phyloP scores from a whole-genome alignment of 2,888 invertebrate genomes.

The Heteromurus nitidus region DNA sequence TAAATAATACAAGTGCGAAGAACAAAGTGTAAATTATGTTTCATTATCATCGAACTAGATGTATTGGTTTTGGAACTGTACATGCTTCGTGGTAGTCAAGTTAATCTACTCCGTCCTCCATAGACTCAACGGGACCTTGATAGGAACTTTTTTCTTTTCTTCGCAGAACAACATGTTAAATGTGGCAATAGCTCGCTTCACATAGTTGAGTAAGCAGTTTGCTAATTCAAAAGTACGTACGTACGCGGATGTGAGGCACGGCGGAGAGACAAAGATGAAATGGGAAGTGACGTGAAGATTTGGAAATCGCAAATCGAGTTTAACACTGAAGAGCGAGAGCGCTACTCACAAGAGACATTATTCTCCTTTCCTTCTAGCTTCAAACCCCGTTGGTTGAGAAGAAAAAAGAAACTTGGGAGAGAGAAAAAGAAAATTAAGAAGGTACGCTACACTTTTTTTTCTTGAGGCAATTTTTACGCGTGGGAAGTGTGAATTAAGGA shows the following conservation, averaged over 20 bases:
- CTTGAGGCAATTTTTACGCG: too few species aligned
- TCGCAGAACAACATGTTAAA: too few species aligned
- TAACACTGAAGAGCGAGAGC: constrained; percentile 17
- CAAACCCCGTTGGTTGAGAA: not conserved
- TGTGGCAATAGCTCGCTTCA: too few species aligned
- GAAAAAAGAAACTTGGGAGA: not conserved
- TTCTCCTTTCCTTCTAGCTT: not conserved
- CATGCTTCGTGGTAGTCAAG: too few species aligned
- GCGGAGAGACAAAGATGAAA: constrained; percentile 27
- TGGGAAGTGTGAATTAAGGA: not conserved
- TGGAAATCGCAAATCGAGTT: constrained; percentile 57
- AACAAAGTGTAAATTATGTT: too few species aligned
- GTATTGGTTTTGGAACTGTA: too few species aligned
- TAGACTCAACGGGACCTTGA: too few species aligned
- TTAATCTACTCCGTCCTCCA: too few species aligned
- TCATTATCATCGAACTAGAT: too few species aligned
- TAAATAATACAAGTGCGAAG: too few species aligned
- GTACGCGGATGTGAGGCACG: not conserved
- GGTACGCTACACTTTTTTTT: not conserved
- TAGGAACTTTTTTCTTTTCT: too few species aligned
- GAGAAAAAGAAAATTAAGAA: not conserved
- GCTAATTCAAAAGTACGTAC: constrained; percentile 23
- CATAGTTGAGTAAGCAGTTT: constrained; percentile 11
- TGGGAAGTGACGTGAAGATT: constrained; percentile 52
- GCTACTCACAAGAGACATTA: constrained; percentile 13